Percentiles rank a stretch among this genome's conserved stretches.
Evolutionary conservation across 2,113 vertebrate genomes (phyloP).

Genomic region (Thalassoma bifasciatum): DNA sequence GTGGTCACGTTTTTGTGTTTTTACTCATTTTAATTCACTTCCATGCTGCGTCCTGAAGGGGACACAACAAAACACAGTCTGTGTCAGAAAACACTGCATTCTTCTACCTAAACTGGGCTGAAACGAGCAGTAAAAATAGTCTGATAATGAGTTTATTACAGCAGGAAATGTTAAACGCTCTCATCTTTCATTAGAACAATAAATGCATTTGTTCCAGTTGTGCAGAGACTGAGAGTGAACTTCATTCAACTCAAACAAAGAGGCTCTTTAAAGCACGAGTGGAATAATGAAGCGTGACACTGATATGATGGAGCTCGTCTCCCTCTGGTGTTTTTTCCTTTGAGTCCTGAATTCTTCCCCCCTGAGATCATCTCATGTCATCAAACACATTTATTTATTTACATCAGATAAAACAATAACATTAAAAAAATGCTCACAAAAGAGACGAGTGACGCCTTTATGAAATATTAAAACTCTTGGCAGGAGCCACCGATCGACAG

Average conservation of each 20-base stretch:
- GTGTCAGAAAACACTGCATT: constrained; percentile 13
- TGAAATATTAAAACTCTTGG: constrained; percentile 23
- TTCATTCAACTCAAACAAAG: constrained; percentile 11
- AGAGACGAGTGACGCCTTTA: neutral
- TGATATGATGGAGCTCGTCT: constrained; percentile 47
- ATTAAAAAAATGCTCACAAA: neutral
- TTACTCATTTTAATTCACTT: constrained; percentile 45
- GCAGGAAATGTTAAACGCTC: constrained; percentile 7
- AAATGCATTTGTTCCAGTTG: neutral
- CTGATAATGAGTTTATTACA: neutral
- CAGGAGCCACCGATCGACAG: constrained; percentile 28
- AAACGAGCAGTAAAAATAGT: constrained; percentile 24
- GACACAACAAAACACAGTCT: neutral
- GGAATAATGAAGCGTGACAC: constrained; percentile 6
- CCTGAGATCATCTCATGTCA: constrained; percentile 29
- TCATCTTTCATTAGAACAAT: neutral
- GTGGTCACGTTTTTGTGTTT: constrained; percentile 45
- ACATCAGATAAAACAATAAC: neutral
- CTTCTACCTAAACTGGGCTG: constrained; percentile 6
- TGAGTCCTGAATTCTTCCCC: constrained; percentile 2
- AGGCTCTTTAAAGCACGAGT: neutral
- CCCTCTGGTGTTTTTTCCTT: constrained; percentile 67
- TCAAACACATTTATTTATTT: neutral
- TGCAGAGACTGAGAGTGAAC: neutral
- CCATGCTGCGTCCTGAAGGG: constrained; percentile 6